Base-by-base conservation (phyloP, 1,140 invertebrate genomes). In the Brachionus plicatilis region DNA sequence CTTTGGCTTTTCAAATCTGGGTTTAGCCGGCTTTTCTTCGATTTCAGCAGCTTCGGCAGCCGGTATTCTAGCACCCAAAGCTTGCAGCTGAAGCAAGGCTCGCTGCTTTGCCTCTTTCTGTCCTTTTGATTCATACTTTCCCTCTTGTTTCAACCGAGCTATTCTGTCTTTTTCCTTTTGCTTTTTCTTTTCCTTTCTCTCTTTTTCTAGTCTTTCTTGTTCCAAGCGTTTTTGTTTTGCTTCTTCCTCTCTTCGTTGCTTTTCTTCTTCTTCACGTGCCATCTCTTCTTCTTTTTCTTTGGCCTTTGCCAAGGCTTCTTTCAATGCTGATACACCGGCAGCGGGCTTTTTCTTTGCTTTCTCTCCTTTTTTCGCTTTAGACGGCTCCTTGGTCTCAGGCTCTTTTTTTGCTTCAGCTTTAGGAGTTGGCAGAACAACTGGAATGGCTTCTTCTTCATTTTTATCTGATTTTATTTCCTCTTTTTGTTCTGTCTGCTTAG, bases 121-220 rank as follows among this genome's bases (percentile, higher is more conserved):
- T 89, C 96, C 96, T 0, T 94, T 92, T 5, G 95, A 96, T 43
- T 98, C 89, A 27, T 96, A 90, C 91, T 96, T 98, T 1, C 97
- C 96, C 91, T 98, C 96, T 27, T 94, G 94, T 88, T 97, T 98
- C 47, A 97, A 89, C 87, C 94, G 92, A 88, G 96, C 95, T 89
- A 94, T 95, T 84, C 94, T 92, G 87, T 97, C 96, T 86, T 97
- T 97, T 91, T 98, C 95, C 87, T 96, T 96, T 86, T 95, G 92
- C 88, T 98, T 99, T 88, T 96, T 96, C 85, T 92, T 93, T 86
- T 96, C 94, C 88, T 96, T 96, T 79, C 92, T 92, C 86, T 91
- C 88, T 85, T 90, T 89, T 95, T 96, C 88, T 17, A 88, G 20
- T 45, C 86, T 85, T 87, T 88, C 88, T 88, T 90, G 72, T 72